Base-by-base conservation (phyloP, 2,113 vertebrate genomes). In the Megaleporinus macrocephalus region DNA sequence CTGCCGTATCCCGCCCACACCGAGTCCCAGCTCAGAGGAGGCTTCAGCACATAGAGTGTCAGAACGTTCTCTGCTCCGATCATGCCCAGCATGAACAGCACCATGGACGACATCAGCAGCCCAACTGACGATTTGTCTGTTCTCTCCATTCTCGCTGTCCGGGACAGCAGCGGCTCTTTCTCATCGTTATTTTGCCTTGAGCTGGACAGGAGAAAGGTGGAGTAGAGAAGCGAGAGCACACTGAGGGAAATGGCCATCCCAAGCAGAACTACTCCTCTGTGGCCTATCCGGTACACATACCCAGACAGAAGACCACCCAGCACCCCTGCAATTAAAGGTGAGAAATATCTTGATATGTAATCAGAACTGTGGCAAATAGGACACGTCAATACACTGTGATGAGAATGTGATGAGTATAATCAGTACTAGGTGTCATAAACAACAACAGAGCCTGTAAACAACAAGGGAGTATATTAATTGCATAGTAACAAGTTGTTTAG, bases 1-100 rank as follows among this genome's bases (percentile, higher is more conserved):
- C 75, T 83, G 29, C 88, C 88, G 22, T 90, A 90, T 33, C 88
- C 87, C 20, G 86, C 83, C 86, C 88, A 89, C 44, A 90, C 83
- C 0, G 89, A 86, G 68, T 87, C 73, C 88, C 89, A 90, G 83
- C 83, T 85, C 73, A 90, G 47, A 1, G 88, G 89, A 16, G 89
- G 88, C 79, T 90, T 90, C 44, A 88, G 87, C 22, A 90, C 87
- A 51, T 79, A 90, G 49, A 90, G 80, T 9, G 79, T 81, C 41
- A 90, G 81, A 63, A 89, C 73, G 12, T 86, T 63, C 69, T 89
- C 89, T 7, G 88, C 87, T 1, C 88, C 89, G 1, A 66, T 57
- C 87, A 89, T 85, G 24, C 88, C 88, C 79, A 90, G 72, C 10
- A 84, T 74, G 26, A 88, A 90, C 47, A 89, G 68, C 66, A 89